phyloP scores from a whole-genome alignment of 2,797 vertebrate species.

The Danio albolineatus region DNA sequence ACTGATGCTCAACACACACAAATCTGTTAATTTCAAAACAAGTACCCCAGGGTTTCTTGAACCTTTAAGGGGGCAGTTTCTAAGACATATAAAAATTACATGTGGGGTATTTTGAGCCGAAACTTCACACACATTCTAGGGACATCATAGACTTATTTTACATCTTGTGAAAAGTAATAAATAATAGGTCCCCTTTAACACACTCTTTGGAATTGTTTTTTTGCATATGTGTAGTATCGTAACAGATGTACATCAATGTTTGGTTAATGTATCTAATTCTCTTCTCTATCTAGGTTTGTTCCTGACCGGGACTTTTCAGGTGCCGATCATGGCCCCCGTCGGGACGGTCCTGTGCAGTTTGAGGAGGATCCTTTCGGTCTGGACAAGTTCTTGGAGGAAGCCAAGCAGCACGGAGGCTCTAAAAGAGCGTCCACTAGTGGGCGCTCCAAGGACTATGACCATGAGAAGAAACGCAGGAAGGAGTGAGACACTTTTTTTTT shows the following conservation, averaged over 20 bases:
- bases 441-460: constrained; percentile 95
- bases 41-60: no score
- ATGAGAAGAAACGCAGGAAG: constrained; percentile 98
- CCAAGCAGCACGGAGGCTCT: constrained; percentile 96
- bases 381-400: constrained; percentile 99
- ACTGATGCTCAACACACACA: no score
- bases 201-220: background rate
- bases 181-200: background rate
- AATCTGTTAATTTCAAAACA: no score
- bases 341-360: constrained; percentile 95
- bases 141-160: no score
- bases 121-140: no score
- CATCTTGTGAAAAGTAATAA: no score
- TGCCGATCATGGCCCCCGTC: constrained; percentile 86
- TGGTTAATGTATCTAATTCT: background rate
- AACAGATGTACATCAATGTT: background rate
- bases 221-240: background rate
- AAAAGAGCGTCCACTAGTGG: constrained; percentile 92
- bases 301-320: constrained; percentile 95
- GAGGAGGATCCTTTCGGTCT: constrained; percentile 98
- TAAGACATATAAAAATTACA: no score
- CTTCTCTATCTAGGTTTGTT: constrained; percentile 77
- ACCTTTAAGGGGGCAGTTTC: no score
- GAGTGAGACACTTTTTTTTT: constrained; percentile 77
- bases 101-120: no score